phyloP scores from a whole-genome alignment of 1,140 invertebrate genomes.

The Cydia strobilella region DNA sequence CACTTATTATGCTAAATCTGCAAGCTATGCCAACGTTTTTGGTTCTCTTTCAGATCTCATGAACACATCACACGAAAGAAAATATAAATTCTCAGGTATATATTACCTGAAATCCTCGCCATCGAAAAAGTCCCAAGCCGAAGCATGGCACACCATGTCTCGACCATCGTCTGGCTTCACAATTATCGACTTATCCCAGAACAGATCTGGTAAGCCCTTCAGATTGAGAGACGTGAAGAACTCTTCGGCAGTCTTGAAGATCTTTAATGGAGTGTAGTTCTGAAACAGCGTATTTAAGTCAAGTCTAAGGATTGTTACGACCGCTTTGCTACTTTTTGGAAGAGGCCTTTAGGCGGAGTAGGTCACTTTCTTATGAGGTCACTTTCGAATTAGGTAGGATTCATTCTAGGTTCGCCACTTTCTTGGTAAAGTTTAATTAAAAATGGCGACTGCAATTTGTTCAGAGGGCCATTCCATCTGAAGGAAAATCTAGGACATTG shows the following conservation, averaged over 20 bases:
- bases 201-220: conserved; percentile 74
- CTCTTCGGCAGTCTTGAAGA: conserved; percentile 79
- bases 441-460: no score
- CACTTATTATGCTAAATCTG: no score
- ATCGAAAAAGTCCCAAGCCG: conserved; percentile 90
- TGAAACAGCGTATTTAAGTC: conserved; percentile 43
- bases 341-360: no score
- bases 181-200: conserved; percentile 81
- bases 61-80: background rate
- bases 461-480: no score
- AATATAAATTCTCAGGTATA: conserved; percentile 16
- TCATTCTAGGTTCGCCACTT: no score
- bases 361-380: no score
- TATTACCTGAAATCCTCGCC: conserved; percentile 83
- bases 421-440: no score
- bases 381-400: no score
- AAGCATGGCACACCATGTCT: conserved; percentile 87
- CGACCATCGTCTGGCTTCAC: conserved; percentile 82
- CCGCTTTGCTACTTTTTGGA: no score
- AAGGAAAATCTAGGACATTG: no score
- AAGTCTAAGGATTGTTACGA: no score
- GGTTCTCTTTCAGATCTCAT: background rate
- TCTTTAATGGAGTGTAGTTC: conserved; percentile 76
- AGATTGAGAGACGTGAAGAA: conserved; percentile 80
- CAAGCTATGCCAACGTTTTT: no score